Evolutionary conservation across 2,797 vertebrate species (phyloP).

Genomic region (Halcyon smyrnensis): DNA sequence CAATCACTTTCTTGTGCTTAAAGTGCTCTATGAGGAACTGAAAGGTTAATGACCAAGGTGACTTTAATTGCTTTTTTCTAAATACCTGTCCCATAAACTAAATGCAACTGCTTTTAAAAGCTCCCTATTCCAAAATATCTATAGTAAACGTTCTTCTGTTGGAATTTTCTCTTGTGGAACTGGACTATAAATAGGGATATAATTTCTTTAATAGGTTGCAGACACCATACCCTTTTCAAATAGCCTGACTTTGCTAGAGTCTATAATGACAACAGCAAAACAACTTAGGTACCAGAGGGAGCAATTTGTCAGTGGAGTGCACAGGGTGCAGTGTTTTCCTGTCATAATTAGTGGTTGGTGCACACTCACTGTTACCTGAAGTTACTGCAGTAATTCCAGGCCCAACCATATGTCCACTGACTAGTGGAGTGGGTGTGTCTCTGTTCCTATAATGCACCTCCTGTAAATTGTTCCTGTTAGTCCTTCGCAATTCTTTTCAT

Average conservation of each 20-base stretch:
- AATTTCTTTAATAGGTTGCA: slow-evolving; percentile 69
- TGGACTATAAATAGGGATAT: slow-evolving; percentile 53
- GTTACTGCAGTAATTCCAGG: slow-evolving; percentile 75
- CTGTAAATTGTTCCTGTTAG: slow-evolving; percentile 64
- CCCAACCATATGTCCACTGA: slow-evolving; percentile 61
- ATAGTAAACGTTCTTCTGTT: slow-evolving; percentile 26
- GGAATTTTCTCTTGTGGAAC: slow-evolving; percentile 47
- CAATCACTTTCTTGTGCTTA: slow-evolving; percentile 22
- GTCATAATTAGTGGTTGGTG: slow-evolving; percentile 72
- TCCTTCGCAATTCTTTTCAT: slow-evolving; percentile 69
- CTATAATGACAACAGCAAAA: slow-evolving; percentile 70
- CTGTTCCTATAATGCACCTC: slow-evolving; percentile 32
- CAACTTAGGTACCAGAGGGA: slow-evolving; percentile 73
- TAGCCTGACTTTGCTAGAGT: slow-evolving; percentile 52
- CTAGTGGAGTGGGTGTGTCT: background rate
- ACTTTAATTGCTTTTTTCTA: slow-evolving; percentile 27
- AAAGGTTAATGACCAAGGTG: slow-evolving; percentile 56
- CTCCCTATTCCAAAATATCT: slow-evolving; percentile 29
- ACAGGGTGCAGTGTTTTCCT: slow-evolving; percentile 66
- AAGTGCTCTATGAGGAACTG: background rate
- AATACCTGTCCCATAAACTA: slow-evolving; percentile 56
- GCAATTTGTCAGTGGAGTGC: slow-evolving; percentile 76
- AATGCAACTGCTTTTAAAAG: slow-evolving; percentile 47
- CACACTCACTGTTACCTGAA: slow-evolving; percentile 61
- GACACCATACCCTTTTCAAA: slow-evolving; percentile 65